Base-by-base conservation (phyloP, 2,888 invertebrate species). In the Pelosia muscerda region DNA sequence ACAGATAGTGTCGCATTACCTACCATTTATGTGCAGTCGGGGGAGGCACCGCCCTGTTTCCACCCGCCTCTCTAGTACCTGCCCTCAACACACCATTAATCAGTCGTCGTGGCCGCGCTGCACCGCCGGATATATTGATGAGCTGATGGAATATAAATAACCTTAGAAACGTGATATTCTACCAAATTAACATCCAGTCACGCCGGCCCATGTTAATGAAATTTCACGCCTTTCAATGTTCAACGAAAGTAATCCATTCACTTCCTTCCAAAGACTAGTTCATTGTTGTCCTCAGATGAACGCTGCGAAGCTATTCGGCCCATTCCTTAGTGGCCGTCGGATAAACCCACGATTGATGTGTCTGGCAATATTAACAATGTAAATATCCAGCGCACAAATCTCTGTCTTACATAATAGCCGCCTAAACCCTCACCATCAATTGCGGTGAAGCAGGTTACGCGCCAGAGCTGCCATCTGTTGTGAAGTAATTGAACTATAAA, bases 71-170 rank as follows among this genome's bases (percentile, higher is more conserved):
- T 68, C 73, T 49, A 68, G 55, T 75, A 75, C 71, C 69, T 70
- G 73, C 79, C 71, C 72, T 76, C 74, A 74, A 74, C 72, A 71
- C 77, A 74, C 77, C 83, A 83, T 85, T 84, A 83, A 81, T 84
- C 84, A 78, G 78, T 71, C 81, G 82, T 78, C 84, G 76, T 66
- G 65, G 73, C 69, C 81, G 76, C 77, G 73, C 73, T 63, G 76
- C 76, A 73, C 23, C 54, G 25, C 75, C 79, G 75, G 76, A 73
- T 74, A 72, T 79, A 81, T 81, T 79, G 81, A 81, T 81, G 80
- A 76, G 79, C 69, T 76, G 74, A 77, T 76, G 71, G 77, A 79
- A 81, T 81, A 80, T 81, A 79, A 77, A 81, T 81, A 74, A 76
- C 74, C 68, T 66, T 72, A 77, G 80, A 81, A 79, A 81, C 81